Evolutionary conservation across 2,797 vertebrate species (phyloP).

Genomic region (Typhlichthys subterraneus): DNA sequence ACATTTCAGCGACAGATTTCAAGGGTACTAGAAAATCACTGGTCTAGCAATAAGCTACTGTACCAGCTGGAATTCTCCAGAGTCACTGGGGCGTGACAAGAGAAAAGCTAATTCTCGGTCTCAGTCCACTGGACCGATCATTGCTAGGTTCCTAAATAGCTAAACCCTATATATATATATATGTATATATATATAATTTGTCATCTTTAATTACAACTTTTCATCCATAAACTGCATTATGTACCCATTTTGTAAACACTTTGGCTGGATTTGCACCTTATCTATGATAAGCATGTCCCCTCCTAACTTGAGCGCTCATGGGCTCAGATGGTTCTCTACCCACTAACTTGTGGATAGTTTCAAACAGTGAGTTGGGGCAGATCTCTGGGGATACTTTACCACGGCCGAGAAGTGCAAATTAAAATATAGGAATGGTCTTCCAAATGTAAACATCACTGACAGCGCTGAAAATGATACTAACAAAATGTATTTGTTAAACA

Average conservation of each 20-base stretch:
- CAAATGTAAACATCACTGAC: constrained; percentile 1
- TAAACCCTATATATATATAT: constrained; percentile 21
- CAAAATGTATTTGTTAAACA: constrained; percentile 33
- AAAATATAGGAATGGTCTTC: neutral
- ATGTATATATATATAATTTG: no score
- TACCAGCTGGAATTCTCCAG: constrained; percentile 21
- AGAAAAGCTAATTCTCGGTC: constrained; percentile 19
- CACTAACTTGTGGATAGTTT: no score
- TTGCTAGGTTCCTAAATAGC: constrained; percentile 22
- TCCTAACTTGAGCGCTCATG: no score
- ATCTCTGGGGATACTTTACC: no score
- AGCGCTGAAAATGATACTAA: constrained; percentile 13
- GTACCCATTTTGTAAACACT: no score
- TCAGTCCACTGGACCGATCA: constrained; percentile 20
- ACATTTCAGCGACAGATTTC: no score
- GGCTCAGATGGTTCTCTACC: no score
- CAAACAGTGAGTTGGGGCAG: no score
- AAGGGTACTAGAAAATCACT: neutral
- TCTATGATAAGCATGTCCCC: no score
- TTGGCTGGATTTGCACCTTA: no score
- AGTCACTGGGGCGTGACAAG: constrained; percentile 12
- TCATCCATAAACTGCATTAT: no score
- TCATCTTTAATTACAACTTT: no score
- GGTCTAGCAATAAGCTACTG: neutral
- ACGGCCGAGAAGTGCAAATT: neutral